These are phyloP conservation scores for Chamaetylas fuelleborni DNA, from an alignment of 2,113 vertebrate species.

Conservation along the genomic window DNA sequence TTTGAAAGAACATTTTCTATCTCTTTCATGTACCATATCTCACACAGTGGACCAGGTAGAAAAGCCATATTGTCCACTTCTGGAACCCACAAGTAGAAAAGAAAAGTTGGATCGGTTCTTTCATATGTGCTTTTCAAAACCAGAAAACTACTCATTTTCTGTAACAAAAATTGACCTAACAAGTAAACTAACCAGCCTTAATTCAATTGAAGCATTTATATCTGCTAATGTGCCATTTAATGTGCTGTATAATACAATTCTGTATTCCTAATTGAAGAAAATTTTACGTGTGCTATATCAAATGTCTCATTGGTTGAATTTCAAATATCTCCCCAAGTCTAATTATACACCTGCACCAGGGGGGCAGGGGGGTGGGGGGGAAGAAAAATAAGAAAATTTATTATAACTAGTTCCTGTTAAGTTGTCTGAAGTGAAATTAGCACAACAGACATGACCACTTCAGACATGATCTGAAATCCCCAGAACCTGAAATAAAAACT, in stretches of 20 bases:
- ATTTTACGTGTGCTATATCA: background rate
- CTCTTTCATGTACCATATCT: background rate
- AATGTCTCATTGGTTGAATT: slow-evolving; percentile 6
- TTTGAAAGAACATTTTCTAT: background rate
- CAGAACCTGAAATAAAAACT: background rate
- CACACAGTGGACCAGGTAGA: background rate
- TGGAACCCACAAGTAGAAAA: background rate
- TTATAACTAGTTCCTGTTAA: background rate
- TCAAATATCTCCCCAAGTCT: background rate
- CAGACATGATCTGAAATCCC: background rate
- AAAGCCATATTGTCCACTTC: background rate
- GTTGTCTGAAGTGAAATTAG: background rate
- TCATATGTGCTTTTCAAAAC: background rate
- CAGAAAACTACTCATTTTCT: background rate
- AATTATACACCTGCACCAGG: background rate
- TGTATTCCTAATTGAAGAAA: slow-evolving; percentile 32
- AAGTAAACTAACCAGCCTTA: background rate
- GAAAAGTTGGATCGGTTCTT: background rate
- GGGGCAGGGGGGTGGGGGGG: no score
- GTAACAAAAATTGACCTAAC: slow-evolving; percentile 6
- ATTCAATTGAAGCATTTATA: slow-evolving; percentile 21
- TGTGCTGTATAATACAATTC: slow-evolving; percentile 35
- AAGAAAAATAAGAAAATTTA: background rate
- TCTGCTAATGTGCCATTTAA: slow-evolving; percentile 49
- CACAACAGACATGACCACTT: fast-evolving